Base-by-base conservation (phyloP, 2,113 vertebrate genomes). In the Pelusios castaneus region DNA sequence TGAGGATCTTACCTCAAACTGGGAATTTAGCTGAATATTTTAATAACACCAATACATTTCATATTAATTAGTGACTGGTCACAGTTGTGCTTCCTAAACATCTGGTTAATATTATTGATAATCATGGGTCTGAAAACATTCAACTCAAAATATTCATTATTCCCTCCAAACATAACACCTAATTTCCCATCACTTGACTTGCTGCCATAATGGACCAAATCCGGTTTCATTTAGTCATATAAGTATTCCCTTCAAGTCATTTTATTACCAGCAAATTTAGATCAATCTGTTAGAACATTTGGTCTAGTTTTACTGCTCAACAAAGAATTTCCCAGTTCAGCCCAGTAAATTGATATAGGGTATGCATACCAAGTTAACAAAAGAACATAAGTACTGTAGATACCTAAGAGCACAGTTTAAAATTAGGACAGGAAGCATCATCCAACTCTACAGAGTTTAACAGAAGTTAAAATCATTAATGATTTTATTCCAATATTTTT, bases 211-310 rank as follows among this genome's bases (percentile, higher is more conserved):
- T 82, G n/a, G 34, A 88, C 51, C n/a, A 75, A 96, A 94, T 29
- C 27, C 55, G 60, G 51, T 34, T 94, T 94, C 93, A 95, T 89
- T 95, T 91, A 85, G 67, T 92, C 89, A 82, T 80, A 29, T 87
- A 86, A 93, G 29, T 89, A 92, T 82, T 95, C 54, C 76, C 80
- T 94, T 92, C 89, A 88, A 82, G 91, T 92, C 0, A 93, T 93
- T 88, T 94, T 80, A 92, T 86, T 92, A 84, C 79, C 93, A 93
- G 92, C 3, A 0, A 95, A 58, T 92, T 60, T 94, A 92, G 58
- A 78, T 80, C 67, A 82, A 94, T 84, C 58, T 91, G 93, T 90
- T 25, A 4, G 82, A 95, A 92, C 93, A 95, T 77, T 60, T 91
- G 49, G 29, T 29, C 31, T 55, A 90, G 73, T 45, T 95, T 90